Evolutionary conservation across 2,888 invertebrate species (phyloP).

Genomic region (Napeogenes sylphis): DNA sequence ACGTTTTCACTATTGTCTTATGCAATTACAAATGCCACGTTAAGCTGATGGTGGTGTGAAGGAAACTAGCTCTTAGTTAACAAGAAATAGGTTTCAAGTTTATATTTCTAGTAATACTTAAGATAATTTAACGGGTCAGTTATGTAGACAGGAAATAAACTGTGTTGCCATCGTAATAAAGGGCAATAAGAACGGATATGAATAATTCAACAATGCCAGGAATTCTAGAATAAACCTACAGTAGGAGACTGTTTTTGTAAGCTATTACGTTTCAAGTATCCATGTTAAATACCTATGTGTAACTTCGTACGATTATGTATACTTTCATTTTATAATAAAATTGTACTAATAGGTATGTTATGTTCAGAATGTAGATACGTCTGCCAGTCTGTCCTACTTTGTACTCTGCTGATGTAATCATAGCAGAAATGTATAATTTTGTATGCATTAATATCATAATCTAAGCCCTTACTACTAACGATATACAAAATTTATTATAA

Average conservation of each 20-base stretch:
- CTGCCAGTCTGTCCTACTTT: too few species aligned
- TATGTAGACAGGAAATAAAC: conserved; percentile 11
- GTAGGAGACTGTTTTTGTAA: neutral
- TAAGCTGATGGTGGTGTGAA: conserved; percentile 5
- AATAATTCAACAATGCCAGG: neutral
- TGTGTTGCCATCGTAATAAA: conserved; percentile 10
- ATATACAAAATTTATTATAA: too few species aligned
- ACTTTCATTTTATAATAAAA: too few species aligned
- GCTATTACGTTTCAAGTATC: neutral
- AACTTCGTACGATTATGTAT: neutral
- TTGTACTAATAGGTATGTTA: too few species aligned
- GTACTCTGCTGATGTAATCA: too few species aligned
- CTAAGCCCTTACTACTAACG: too few species aligned
- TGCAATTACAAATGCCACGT: conserved; percentile 8
- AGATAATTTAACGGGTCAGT: conserved; percentile 14
- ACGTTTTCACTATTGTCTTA: conserved; percentile 22
- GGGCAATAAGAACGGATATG: conserved; percentile 8
- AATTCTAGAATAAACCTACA: neutral
- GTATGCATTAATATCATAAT: too few species aligned
- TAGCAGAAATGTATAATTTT: too few species aligned
- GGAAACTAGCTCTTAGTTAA: neutral
- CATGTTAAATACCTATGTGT: neutral
- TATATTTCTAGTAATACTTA: neutral
- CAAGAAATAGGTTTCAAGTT: conserved; percentile 1
- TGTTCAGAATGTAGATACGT: too few species aligned